Evolutionary conservation across 2,113 vertebrate genomes (phyloP).

Genomic region (Podiceps cristatus): DNA sequence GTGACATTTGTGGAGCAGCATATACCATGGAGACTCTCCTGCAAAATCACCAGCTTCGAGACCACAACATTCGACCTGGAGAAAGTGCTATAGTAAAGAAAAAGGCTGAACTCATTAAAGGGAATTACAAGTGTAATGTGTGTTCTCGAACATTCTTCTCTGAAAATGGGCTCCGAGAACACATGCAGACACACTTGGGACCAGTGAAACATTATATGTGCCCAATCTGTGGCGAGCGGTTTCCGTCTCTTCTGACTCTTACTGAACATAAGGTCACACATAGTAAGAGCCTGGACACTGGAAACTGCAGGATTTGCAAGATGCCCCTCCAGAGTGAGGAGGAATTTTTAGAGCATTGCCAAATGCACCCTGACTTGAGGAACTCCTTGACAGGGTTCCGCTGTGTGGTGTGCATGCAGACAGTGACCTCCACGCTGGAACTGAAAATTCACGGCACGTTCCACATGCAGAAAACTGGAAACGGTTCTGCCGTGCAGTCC

Average conservation of each 20-base stretch:
- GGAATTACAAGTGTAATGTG: conserved; percentile 98
- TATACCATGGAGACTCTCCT: conserved; percentile 98
- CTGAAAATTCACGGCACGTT: conserved; percentile 99
- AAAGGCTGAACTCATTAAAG: conserved; percentile 98
- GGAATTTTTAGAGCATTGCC: conserved; percentile 98
- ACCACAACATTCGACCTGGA: conserved; percentile 97
- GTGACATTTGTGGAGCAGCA: conserved; percentile 97
- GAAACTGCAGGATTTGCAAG: conserved; percentile 98
- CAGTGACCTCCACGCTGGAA: conserved; percentile 97
- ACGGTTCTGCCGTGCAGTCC: conserved; percentile 79
- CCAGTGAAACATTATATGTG: conserved; percentile 99
- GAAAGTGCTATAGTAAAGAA: conserved; percentile 94
- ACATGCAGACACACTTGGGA: conserved; percentile 98
- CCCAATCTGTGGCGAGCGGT: conserved; percentile 97
- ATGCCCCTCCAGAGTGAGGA: conserved; percentile 97
- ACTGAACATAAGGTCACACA: conserved; percentile 99
- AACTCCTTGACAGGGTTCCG: conserved; percentile 98
- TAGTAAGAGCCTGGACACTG: conserved; percentile 98
- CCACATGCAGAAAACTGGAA: conserved; percentile 98
- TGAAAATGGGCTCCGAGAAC: conserved; percentile 94
- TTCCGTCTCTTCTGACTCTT: conserved; percentile 96
- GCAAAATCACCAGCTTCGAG: conserved; percentile 95
- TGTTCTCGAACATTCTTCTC: conserved; percentile 99
- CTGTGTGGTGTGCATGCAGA: conserved; percentile 99
- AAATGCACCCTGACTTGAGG: conserved; percentile 97